Evolutionary conservation across 1,140 invertebrate genomes (phyloP), one percentile per base, ranked within the genome.

Genomic region (Ips typographus): DNA sequence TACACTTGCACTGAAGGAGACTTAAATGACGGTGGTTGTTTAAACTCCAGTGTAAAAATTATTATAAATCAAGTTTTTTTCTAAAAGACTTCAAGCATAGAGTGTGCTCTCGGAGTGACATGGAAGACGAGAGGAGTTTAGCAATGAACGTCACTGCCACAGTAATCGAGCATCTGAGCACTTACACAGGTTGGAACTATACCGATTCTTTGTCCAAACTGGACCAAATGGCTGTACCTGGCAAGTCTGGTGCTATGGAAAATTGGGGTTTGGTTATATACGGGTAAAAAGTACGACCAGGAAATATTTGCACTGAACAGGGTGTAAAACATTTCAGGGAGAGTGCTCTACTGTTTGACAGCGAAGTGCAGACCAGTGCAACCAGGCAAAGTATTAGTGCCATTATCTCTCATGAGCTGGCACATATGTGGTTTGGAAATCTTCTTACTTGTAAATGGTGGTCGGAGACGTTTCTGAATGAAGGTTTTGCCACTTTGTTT

Each of bases 241-340:
- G 92, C 79, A 96, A 95, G 80, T 82, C 93, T 36, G 95, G 94
- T 0, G 96, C 91, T 2, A 94, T 94, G 92, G 93, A 94, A 77
- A 94, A 94, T 78, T 94, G 91, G 91, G 92, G 92, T 1, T 78
- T 97, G 0, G 88, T 97, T 22, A 96, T 93, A 1, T 98, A 93
- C 76, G 84, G 44, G 44, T 49, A 49, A 49, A 2, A 8, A 8
- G 7, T 49, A 22, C 44, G 1, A 3, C 22, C 22, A 49, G 7
- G 6, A 49, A 49, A 49, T 8, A 8, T 49, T 8, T 1, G 1
- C 44, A 49, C 1, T 49, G 7, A 3, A 8, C 22, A 49, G 3
- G 22, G 2, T 3, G 7, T 49, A 49, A 8, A 22, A 3, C 2
- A 8, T 8, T 8, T 52, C 38, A 63, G 61, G 41, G 64, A 66